These are phyloP conservation scores for Mystacornis crossleyi DNA, from an alignment of 2,113 vertebrate genomes.

Conservation along the genomic window DNA sequence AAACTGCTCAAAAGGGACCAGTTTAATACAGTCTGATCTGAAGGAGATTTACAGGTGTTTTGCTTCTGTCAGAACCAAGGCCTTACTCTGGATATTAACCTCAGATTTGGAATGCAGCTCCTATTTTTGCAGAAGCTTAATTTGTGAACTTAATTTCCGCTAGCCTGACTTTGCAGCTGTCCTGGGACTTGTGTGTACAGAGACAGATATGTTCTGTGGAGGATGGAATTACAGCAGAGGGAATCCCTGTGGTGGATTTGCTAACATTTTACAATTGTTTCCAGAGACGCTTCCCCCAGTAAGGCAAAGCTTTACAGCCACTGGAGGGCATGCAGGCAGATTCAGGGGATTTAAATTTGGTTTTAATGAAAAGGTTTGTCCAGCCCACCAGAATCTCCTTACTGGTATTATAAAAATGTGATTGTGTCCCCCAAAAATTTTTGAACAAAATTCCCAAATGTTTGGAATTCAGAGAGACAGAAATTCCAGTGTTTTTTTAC, in stretches of 20 bases:
- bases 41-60: constrained; percentile 49
- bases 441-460: fast-evolving
- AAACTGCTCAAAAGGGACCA: not conserved
- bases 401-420: not conserved
- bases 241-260: constrained; percentile 62
- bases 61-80: constrained; percentile 44
- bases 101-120: constrained; percentile 56
- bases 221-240: constrained; percentile 63
- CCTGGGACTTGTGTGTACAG: constrained; percentile 53
- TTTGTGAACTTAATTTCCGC: constrained; percentile 67
- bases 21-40: not conserved
- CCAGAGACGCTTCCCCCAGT: not conserved
- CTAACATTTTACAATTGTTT: constrained; percentile 60
- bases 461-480: not conserved
- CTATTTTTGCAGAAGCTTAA: constrained; percentile 69
- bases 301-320: constrained; percentile 31
- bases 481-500: not conserved
- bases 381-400: not conserved
- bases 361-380: not conserved
- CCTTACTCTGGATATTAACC: constrained; percentile 37
- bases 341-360: not conserved
- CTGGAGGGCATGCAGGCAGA: not conserved
- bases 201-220: constrained; percentile 50
- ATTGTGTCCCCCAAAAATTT: not conserved
- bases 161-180: constrained; percentile 65